Evolutionary conservation across 2,888 invertebrate species (phyloP), one percentile per base, ranked within the genome.

Genomic region (Catocala fraxini): DNA sequence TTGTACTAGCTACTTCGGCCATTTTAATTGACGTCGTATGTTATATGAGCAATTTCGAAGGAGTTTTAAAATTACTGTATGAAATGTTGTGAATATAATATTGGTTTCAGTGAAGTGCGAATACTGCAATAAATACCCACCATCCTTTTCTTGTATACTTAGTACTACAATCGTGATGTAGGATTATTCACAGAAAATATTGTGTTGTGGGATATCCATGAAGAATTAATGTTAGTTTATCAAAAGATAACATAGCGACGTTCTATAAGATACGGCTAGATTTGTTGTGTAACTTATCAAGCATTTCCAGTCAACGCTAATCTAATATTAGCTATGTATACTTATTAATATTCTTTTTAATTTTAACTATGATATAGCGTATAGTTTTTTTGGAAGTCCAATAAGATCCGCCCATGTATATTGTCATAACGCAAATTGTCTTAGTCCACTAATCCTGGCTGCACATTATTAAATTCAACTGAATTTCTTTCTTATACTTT

Each of bases 261-360:
- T 49, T 49, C 12, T 6, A 34, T 11, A n/a, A 47, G 13, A 49
- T n/a, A 34, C 25, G 11, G 48, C 34, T 33, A 47, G 10, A 48
- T 51, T 51, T 7, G 6, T 35, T 35, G 34, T 51, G 13, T 56
- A 48, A 55, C 39, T 48, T 48, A 33, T 25, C 15, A 25, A 55
- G 64, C 71, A 71, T 71, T 73, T 74, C 55, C 47, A 59, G 56
- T 60, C 53, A 58, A 59, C 34, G 41, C 49, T 59, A 60, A 35
- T 56, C 25, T 51, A 34, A 45, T 34, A 9, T 15, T 55, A 56
- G n/a, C 25, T 43, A 35, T 6, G 34, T 35, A 35, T 51, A 51
- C 35, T 51, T 39, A 39, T 39, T 39, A 39, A 39, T 39, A 39
- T 39, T 39, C 9, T 25, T 51, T 34, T n/a, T 15, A 49, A 34